Evolutionary conservation across 2,797 vertebrate species (phyloP).

Genomic region (Periparus ater): DNA sequence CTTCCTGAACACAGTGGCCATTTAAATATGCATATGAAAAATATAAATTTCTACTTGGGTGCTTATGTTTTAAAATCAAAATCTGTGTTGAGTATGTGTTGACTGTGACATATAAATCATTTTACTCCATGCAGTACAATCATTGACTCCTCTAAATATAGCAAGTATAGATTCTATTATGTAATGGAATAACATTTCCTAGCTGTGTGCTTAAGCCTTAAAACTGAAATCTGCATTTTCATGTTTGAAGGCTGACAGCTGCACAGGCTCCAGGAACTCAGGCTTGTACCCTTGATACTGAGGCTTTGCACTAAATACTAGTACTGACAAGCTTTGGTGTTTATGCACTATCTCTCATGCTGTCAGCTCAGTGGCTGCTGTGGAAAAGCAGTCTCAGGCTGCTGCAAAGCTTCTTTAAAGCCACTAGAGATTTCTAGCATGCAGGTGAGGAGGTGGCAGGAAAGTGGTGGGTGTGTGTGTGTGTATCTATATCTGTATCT

Average conservation of each 20-base stretch:
- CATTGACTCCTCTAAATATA: constrained; percentile 29
- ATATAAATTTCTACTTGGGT: not conserved
- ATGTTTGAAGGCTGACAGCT: constrained; percentile 18
- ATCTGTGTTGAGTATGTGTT: not conserved
- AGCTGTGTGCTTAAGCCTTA: constrained; percentile 17
- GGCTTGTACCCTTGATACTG: not conserved
- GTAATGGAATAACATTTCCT: constrained; percentile 24
- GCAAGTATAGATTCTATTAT: constrained; percentile 31
- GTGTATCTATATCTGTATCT: not conserved
- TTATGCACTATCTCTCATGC: not conserved
- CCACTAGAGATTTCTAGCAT: not conserved
- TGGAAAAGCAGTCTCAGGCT: not conserved
- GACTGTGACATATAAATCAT: not conserved
- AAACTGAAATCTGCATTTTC: constrained; percentile 30
- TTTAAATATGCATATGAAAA: constrained; percentile 22
- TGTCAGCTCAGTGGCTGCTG: not conserved
- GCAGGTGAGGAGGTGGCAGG: not conserved
- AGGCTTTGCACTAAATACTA: constrained; percentile 40
- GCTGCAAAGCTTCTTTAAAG: constrained; percentile 10
- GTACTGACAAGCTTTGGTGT: constrained; percentile 7
- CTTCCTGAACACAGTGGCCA: not conserved
- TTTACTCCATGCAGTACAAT: not conserved
- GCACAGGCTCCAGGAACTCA: constrained; percentile 14
- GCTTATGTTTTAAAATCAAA: constrained; percentile 31
- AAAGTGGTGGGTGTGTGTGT: not conserved